Conservation (phyloP, 2,888 invertebrate species). For the Mamestra brassicae region DNA sequence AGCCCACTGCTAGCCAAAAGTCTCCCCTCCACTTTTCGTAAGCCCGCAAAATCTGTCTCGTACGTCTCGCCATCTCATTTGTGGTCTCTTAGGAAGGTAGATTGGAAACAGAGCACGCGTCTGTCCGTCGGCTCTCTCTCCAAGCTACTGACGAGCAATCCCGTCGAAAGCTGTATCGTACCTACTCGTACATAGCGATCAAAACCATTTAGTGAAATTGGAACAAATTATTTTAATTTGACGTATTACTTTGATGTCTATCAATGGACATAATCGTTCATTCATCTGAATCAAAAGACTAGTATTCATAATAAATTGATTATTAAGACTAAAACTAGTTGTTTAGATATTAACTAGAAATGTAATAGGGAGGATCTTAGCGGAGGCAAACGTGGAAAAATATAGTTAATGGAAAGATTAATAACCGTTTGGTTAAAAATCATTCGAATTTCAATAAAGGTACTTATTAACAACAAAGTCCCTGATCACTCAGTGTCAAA, state of each 20-base stretch:
- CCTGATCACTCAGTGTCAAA: constrained; percentile 4
- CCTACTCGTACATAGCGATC: background rate
- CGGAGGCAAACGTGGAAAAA: too few species aligned
- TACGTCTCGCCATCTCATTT: too few species aligned
- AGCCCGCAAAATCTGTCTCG: too few species aligned
- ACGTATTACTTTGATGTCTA: background rate
- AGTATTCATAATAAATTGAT: too few species aligned
- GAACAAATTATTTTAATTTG: background rate
- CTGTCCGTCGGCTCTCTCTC: background rate
- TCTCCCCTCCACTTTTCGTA: too few species aligned
- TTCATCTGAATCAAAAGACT: background rate
- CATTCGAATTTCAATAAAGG: background rate
- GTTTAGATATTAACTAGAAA: too few species aligned
- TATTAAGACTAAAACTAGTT: too few species aligned
- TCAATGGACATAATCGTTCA: background rate
- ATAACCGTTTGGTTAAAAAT: too few species aligned
- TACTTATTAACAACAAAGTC: background rate
- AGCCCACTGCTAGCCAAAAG: too few species aligned
- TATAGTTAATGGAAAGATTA: too few species aligned
- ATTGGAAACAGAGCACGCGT: background rate
- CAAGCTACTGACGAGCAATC: background rate
- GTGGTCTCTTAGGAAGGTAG: background rate
- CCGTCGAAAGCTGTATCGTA: background rate
- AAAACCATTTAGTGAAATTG: background rate
- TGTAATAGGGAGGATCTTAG: too few species aligned